Conservation (phyloP, 1,140 invertebrate genomes). For the Alviniconcha marisindica region DNA sequence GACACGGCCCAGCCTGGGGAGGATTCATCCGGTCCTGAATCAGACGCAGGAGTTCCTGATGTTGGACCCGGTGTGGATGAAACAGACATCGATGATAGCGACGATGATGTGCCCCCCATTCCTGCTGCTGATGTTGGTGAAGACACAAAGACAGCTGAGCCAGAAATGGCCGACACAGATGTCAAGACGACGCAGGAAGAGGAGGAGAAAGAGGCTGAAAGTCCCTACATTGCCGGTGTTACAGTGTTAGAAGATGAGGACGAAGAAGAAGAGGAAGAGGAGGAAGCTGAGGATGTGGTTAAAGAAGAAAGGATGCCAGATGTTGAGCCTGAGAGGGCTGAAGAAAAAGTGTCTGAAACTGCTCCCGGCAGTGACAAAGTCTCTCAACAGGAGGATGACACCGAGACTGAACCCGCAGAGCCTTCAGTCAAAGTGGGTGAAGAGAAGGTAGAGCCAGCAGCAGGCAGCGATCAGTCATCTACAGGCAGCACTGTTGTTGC, state of each 20-base stretch:
- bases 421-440: too few relatives aligned
- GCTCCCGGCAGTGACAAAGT: too few relatives aligned
- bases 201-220: slow-evolving; percentile 35
- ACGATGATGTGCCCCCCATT: not conserved
- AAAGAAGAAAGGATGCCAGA: not conserved
- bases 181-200: not conserved
- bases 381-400: too few relatives aligned
- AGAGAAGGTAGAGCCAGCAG: too few relatives aligned
- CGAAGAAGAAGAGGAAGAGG: slow-evolving; percentile 39
- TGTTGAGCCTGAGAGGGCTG: too few relatives aligned
- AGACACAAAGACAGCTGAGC: not conserved
- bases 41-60: not conserved
- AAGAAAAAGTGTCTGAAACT: too few relatives aligned
- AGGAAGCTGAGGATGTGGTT: not conserved
- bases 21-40: not conserved
- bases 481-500: too few relatives aligned
- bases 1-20: not conserved
- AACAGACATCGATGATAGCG: slow-evolving; percentile 9
- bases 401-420: too few relatives aligned
- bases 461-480: too few relatives aligned
- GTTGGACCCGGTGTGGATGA: not conserved
- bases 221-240: slow-evolving; percentile 24
- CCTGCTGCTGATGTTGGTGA: not conserved
- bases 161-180: not conserved
- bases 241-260: slow-evolving; percentile 31